phyloP scores from a whole-genome alignment of 2,113 vertebrate species.

The Scytalopus superciliaris region DNA sequence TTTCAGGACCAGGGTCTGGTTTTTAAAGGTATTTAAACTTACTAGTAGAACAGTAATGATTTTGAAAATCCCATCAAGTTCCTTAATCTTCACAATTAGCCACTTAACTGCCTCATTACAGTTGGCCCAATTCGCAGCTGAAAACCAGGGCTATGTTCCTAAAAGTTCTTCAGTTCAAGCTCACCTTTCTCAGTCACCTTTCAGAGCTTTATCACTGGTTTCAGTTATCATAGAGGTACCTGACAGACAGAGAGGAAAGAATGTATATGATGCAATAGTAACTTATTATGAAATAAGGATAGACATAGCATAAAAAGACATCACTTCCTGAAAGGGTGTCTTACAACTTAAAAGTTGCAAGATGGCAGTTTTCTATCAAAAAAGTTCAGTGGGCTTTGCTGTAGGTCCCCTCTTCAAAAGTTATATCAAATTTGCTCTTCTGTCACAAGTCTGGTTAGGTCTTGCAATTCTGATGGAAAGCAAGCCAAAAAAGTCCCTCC shows the following conservation, averaged over 20 bases:
- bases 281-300: not conserved
- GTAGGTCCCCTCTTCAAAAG: not conserved
- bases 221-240: not conserved
- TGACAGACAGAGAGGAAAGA: not conserved
- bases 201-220: not conserved
- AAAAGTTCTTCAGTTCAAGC: not conserved
- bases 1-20: not conserved
- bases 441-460: not conserved
- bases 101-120: not conserved
- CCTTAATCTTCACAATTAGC: not conserved
- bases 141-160: not conserved
- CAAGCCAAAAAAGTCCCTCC: not conserved
- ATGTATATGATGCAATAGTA: fast-evolving
- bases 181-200: not conserved
- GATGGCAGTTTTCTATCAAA: not conserved
- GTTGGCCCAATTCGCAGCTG: not conserved
- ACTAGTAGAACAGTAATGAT: not conserved
- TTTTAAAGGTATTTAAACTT: not conserved
- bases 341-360: not conserved
- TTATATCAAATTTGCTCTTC: not conserved
- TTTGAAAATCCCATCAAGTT: not conserved
- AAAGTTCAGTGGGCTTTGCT: not conserved
- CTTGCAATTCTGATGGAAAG: not conserved
- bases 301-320: not conserved
- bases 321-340: not conserved